A percentile compares a stretch with the other conserved stretches of the same genome.
These are phyloP conservation scores for Cyanoliseus patagonus DNA, from an alignment of 2,113 vertebrate species.

Conservation along the genomic window DNA sequence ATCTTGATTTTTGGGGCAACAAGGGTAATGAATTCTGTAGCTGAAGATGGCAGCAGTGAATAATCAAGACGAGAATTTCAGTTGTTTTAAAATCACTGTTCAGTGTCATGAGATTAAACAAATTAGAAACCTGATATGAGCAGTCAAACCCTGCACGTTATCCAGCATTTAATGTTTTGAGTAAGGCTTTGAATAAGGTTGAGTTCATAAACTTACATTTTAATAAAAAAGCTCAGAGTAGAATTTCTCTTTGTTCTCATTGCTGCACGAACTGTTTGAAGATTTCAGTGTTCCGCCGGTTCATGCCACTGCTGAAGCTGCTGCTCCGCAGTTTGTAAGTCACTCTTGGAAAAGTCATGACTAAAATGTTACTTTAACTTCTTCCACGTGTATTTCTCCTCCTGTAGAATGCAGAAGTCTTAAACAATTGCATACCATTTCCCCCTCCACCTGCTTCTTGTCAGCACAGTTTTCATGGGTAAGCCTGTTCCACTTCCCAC, in stretches of 20 bases:
- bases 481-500: background rate
- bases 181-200: background rate
- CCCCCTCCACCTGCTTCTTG: background rate
- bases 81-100: background rate
- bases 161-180: background rate
- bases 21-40: background rate
- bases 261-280: slow-evolving; percentile 20
- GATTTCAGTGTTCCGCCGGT: background rate
- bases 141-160: background rate
- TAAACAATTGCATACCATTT: background rate
- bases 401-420: background rate
- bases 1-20: background rate
- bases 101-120: background rate
- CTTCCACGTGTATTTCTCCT: background rate
- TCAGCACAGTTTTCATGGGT: background rate
- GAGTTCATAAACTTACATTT: background rate
- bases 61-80: background rate
- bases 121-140: background rate
- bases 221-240: slow-evolving; percentile 6
- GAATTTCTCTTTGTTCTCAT: background rate
- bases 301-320: slow-evolving; percentile 6
- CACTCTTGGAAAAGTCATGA: background rate
- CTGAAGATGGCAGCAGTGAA: background rate
- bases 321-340: background rate
- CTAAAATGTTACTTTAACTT: slow-evolving; percentile 1